Base-by-base conservation (phyloP, 2,113 vertebrate species). In the Mellivora capensis region DNA sequence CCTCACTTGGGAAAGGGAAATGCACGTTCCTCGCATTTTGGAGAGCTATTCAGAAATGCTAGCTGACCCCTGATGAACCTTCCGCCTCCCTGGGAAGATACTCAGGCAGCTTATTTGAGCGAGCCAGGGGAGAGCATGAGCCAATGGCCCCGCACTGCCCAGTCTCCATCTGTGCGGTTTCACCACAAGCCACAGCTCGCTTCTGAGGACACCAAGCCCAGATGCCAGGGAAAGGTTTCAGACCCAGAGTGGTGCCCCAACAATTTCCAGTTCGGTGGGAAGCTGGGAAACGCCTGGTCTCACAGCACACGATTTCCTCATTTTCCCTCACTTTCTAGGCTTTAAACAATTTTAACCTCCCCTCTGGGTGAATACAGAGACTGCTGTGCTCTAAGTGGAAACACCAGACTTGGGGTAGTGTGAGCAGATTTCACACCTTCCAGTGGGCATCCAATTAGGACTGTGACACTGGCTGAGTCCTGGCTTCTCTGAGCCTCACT, bases 331-430 rank as follows among this genome's bases (percentile, higher is more conserved):
- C 88, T 92, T 94, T 69, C 71, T 92, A 81, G 54, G 47, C 44
- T 77, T 94, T 95, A 97, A 98, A 52, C 61, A 96, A 37, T 21
- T 97, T 94, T 93, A 88, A 96, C 90, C 93, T 87, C 62, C 49
- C 69, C 29, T 91, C 90, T 77, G 31, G 13, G 49, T 34, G 52
- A 81, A 85, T 6, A 15, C 17, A 61, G 79, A 39, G 72, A 79
- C 6, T 0, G 2, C 49, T 85, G n/a, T 21, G 21, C 44, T 84
- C 2, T 71, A 87, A 84, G 80, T 47, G 18, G 37, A 94, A 94
- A 67, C 29, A 79, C 3, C 12, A 11, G 49, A 49, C 39, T 82
- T 44, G 39, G 71, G 91, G 80, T 77, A 49, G 34, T 8, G 7
- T 27, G 37, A 39, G 59, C 11, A 31, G 4, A 62, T 57, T 80